phyloP scores from a whole-genome alignment of 2,797 vertebrate species.

The Oophaga sylvatica region DNA sequence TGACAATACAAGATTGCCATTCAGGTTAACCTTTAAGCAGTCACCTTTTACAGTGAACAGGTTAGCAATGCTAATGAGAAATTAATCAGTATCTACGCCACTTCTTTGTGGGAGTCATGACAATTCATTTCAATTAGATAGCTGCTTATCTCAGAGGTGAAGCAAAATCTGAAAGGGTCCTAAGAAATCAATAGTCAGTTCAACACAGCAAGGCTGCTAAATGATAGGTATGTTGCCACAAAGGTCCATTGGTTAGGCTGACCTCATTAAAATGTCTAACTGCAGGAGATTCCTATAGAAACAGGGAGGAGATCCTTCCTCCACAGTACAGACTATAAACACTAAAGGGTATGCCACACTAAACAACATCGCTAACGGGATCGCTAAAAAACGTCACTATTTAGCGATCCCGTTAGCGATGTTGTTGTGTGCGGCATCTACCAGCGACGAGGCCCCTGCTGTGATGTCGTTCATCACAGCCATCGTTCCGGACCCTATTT shows the following conservation, averaged over 20 bases:
- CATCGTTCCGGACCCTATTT: too few species aligned
- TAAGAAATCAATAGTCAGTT: conserved; percentile 53
- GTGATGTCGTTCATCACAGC: too few species aligned
- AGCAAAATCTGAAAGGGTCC: conserved; percentile 30
- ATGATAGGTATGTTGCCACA: conserved; percentile 31
- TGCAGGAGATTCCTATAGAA: conserved; percentile 3
- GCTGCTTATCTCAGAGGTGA: conserved; percentile 35
- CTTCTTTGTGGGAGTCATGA: conserved; percentile 15
- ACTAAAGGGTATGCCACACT: too few species aligned
- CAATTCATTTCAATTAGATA: conserved; percentile 53
- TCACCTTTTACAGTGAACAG: conserved; percentile 10
- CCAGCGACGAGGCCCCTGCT: too few species aligned
- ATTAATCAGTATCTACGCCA: conserved; percentile 32
- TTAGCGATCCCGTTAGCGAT: too few species aligned
- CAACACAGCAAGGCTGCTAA: conserved; percentile 36
- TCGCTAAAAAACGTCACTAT: too few species aligned
- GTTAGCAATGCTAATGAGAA: conserved; percentile 36
- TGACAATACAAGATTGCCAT: background rate
- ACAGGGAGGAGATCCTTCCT: background rate
- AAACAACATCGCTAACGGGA: too few species aligned
- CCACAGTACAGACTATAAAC: conserved; percentile 19
- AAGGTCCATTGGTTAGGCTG: background rate
- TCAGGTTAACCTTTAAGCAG: conserved; percentile 38
- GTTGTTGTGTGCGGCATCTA: too few species aligned
- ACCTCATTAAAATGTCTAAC: conserved; percentile 42